These are phyloP conservation scores for Hipparchia semele DNA, from an alignment of 2,888 invertebrate species.

Conservation along the genomic window DNA sequence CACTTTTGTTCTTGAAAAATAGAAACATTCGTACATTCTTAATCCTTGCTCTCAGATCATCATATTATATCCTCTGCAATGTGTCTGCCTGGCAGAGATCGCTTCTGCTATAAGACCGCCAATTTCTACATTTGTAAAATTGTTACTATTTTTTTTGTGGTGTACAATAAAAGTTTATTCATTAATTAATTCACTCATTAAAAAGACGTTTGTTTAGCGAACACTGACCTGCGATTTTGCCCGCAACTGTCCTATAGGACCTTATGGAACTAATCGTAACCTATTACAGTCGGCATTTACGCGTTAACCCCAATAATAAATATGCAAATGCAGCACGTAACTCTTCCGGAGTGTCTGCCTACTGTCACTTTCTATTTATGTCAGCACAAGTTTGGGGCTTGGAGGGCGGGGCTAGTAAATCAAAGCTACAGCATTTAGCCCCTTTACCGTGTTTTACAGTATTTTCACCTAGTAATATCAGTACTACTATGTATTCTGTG, in stretches of 20 bases:
- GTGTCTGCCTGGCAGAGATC: too few species aligned
- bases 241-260: background rate
- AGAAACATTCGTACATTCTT: too few species aligned
- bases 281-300: background rate
- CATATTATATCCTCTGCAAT: too few species aligned
- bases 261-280: background rate
- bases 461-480: slow-evolving; percentile 12
- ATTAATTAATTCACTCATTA: too few species aligned
- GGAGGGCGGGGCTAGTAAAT: slow-evolving; percentile 15
- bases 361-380: slow-evolving; percentile 29
- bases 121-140: too few species aligned
- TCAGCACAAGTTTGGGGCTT: slow-evolving; percentile 14
- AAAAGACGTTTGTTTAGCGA: too few species aligned
- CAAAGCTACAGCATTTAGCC: slow-evolving; percentile 18
- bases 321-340: slow-evolving; percentile 24
- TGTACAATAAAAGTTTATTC: too few species aligned
- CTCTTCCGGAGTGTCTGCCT: slow-evolving; percentile 27
- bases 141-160: too few species aligned
- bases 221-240: background rate
- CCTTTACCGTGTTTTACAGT: slow-evolving; percentile 21
- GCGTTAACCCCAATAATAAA: slow-evolving; percentile 23
- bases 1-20: too few species aligned
- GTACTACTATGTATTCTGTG: background rate
- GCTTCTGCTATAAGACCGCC: too few species aligned
- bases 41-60: too few species aligned